Conservation (phyloP, 2,888 invertebrate genomes). For the Polyommatus iphigenia region DNA sequence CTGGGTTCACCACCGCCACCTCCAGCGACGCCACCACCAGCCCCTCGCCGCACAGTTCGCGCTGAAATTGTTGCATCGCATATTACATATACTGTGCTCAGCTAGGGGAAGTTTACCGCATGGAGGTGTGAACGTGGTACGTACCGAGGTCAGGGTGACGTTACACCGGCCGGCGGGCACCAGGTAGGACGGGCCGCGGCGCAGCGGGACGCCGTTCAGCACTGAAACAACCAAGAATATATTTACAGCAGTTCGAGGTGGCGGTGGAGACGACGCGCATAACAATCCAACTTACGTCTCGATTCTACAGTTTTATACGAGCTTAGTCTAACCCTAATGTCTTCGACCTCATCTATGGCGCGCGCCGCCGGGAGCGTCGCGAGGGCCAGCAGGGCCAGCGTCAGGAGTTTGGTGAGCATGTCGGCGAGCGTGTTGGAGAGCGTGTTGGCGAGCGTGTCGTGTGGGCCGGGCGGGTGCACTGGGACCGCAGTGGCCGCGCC, state of each 20-base stretch:
- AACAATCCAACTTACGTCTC: neutral
- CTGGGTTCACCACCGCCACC: neutral
- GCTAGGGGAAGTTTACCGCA: neutral
- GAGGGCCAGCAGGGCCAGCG: conserved; percentile 1
- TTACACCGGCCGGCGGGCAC: neutral
- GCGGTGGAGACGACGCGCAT: neutral
- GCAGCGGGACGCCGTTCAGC: neutral
- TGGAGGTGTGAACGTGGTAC: neutral
- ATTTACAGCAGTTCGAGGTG: neutral
- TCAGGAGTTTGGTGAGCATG: conserved; percentile 12
- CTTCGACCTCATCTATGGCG: neutral
- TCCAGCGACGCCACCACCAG: conserved; percentile 21
- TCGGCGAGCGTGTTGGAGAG: neutral
- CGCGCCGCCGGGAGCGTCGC: neutral
- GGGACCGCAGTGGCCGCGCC: neutral
- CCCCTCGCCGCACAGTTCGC: neutral
- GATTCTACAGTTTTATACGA: neutral
- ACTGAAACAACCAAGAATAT: neutral
- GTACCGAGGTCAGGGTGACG: neutral
- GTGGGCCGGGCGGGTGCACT: neutral
- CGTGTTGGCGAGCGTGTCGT: neutral
- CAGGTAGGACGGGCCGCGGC: neutral
- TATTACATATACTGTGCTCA: neutral
- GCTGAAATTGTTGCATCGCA: neutral
- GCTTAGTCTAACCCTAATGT: neutral